Percentiles rank a stretch among this genome's conserved stretches.
phyloP scores from a whole-genome alignment of 1,140 invertebrate genomes.

The Pogonomyrmex barbatus region DNA sequence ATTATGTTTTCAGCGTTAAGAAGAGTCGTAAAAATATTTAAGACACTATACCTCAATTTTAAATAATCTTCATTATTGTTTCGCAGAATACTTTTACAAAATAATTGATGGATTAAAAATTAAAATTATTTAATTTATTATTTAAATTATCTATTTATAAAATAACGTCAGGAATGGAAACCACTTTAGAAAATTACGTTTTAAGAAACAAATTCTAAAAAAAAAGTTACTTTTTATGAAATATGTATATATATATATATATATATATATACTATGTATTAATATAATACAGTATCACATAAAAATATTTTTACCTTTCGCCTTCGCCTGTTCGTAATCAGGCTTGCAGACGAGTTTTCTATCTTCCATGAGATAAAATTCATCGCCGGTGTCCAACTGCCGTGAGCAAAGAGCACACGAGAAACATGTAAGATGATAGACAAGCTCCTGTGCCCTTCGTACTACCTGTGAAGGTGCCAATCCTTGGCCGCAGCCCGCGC shows the following conservation, averaged over 20 bases:
- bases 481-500: constrained; percentile 97
- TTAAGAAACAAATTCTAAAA: background rate
- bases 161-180: background rate
- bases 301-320: constrained; percentile 90
- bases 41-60: background rate
- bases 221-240: background rate
- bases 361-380: constrained; percentile 99
- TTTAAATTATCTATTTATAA: constrained; percentile 1
- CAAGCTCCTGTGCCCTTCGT: constrained; percentile 96
- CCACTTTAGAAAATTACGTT: background rate
- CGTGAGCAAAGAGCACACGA: constrained; percentile 97
- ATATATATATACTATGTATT: too few relatives aligned
- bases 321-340: constrained; percentile 98
- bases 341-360: constrained; percentile 98
- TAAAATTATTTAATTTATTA: background rate
- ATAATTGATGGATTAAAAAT: background rate
- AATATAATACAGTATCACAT: background rate
- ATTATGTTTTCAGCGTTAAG: background rate
- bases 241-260: too few relatives aligned
- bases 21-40: background rate
- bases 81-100: background rate
- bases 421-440: constrained; percentile 99
- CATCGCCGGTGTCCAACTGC: constrained; percentile 98
- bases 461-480: constrained; percentile 99
- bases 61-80: background rate